Evolutionary conservation across 2,888 invertebrate genomes (phyloP).

Genomic region (Spisula solida): DNA sequence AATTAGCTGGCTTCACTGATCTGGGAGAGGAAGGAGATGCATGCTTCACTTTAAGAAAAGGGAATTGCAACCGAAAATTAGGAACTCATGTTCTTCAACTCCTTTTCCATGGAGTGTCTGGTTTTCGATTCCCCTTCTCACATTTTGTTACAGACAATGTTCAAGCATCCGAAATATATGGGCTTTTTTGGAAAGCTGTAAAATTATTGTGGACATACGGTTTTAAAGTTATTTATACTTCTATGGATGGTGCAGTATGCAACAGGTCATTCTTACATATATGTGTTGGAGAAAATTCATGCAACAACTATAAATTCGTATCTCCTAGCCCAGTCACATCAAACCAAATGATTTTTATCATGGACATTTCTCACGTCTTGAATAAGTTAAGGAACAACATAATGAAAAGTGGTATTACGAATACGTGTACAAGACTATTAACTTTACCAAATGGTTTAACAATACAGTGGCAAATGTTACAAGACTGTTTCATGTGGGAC

Average conservation of each 20-base stretch:
- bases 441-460: constrained; percentile 15
- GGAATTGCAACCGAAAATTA: constrained; percentile 17
- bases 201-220: constrained; percentile 43
- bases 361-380: constrained; percentile 53
- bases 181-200: constrained; percentile 63
- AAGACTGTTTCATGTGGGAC: constrained; percentile 62
- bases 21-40: constrained; percentile 33
- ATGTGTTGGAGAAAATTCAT: constrained; percentile 31
- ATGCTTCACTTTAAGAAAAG: constrained; percentile 23
- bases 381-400: constrained; percentile 63
- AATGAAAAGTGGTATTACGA: constrained; percentile 42
- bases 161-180: constrained; percentile 56
- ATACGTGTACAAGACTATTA: constrained; percentile 42
- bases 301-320: constrained; percentile 47
- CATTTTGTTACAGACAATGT: constrained; percentile 55
- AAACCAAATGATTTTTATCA: constrained; percentile 41
- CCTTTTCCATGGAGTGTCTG: constrained; percentile 57
- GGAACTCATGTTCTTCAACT: constrained; percentile 61
- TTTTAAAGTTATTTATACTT: constrained; percentile 47
- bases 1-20: constrained; percentile 56
- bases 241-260: constrained; percentile 59
- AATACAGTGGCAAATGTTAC: constrained; percentile 61
- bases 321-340: constrained; percentile 34
- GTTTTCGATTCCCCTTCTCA: constrained; percentile 67
- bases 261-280: constrained; percentile 57